phyloP scores from a whole-genome alignment of 2,888 invertebrate species.

The Polyploca ridens region DNA sequence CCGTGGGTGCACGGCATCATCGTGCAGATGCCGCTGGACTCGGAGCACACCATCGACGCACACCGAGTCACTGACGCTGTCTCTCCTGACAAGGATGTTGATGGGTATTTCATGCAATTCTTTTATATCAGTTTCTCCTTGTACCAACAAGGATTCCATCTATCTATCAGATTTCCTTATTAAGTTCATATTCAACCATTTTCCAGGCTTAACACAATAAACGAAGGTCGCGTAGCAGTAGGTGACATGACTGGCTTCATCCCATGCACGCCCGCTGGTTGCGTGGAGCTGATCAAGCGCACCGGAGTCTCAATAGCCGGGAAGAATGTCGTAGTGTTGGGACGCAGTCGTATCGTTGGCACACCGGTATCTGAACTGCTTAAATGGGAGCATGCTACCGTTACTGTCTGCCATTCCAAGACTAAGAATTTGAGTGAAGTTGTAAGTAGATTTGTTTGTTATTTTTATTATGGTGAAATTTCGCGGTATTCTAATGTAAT shows the following conservation, averaged over 20 bases:
- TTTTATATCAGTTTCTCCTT: not conserved
- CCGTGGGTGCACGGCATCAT: conserved; percentile 96
- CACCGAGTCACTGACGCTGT: conserved; percentile 95
- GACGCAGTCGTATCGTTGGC: conserved; percentile 99
- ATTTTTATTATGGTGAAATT: conserved; percentile 1
- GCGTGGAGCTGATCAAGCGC: conserved; percentile 94
- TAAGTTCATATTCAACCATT: no score
- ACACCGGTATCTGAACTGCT: conserved; percentile 97
- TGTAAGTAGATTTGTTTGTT: conserved; percentile 70
- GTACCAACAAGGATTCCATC: no score
- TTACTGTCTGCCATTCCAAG: conserved; percentile 98
- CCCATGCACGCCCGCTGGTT: conserved; percentile 98
- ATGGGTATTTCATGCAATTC: conserved; percentile 88
- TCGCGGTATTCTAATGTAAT: not conserved
- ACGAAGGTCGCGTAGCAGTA: conserved; percentile 96
- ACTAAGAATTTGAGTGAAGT: conserved; percentile 92
- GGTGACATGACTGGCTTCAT: conserved; percentile 95
- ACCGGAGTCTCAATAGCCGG: conserved; percentile 92
- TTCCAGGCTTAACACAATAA: conserved; percentile 92
- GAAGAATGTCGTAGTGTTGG: conserved; percentile 95
- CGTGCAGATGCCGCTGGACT: conserved; percentile 98
- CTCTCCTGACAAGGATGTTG: conserved; percentile 96
- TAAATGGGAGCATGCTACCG: conserved; percentile 98
- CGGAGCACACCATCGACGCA: conserved; percentile 91
- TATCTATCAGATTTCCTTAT: no score